phyloP scores from a whole-genome alignment of 1,140 invertebrate species.

The Aphelenchoides fujianensis region DNA sequence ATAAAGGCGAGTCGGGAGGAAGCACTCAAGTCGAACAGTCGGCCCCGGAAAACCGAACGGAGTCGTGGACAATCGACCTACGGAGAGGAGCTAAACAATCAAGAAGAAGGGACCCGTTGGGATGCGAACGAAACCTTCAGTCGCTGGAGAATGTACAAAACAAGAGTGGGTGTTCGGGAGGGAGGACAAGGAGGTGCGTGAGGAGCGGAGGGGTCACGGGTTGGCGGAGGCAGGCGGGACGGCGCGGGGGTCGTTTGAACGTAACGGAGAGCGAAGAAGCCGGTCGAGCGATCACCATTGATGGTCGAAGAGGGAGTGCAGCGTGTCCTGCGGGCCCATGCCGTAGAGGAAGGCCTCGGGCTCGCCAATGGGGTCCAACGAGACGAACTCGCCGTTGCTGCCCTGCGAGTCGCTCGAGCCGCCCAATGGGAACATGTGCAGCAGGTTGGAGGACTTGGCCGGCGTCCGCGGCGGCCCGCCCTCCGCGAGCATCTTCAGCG shows the following conservation, averaged over 20 bases:
- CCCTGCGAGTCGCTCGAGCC: background rate
- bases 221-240: too few relatives aligned
- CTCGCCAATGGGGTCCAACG: constrained; percentile 27
- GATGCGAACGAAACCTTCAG: background rate
- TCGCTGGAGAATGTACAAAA: background rate
- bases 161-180: too few relatives aligned
- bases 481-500: constrained; percentile 33
- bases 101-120: background rate
- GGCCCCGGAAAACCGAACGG: too few relatives aligned
- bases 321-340: constrained; percentile 10
- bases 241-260: too few relatives aligned
- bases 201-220: too few relatives aligned
- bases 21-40: too few relatives aligned
- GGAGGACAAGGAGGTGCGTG: too few relatives aligned
- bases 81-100: too few relatives aligned
- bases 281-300: background rate
- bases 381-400: constrained; percentile 22
- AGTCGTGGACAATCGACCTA: too few relatives aligned
- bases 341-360: constrained; percentile 29
- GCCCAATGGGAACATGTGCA: background rate
- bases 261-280: too few relatives aligned
- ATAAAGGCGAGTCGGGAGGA: too few relatives aligned
- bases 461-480: constrained; percentile 25
- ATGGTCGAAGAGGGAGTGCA: constrained; percentile 26
- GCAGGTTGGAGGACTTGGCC: constrained; percentile 12